phyloP scores from a whole-genome alignment of 2,888 invertebrate species.

The Tyria jacobaeae region DNA sequence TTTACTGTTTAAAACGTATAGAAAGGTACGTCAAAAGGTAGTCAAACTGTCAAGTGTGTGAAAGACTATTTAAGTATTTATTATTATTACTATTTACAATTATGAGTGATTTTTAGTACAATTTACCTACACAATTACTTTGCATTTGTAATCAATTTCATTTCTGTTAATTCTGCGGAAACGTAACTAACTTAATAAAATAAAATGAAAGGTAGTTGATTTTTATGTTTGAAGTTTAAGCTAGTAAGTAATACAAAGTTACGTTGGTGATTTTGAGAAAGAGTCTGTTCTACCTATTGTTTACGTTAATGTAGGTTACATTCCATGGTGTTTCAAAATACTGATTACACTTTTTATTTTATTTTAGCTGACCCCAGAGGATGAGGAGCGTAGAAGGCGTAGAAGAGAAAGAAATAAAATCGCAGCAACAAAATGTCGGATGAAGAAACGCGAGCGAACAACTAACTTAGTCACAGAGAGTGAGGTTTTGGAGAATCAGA shows the following conservation, averaged over 20 bases:
- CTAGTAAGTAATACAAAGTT: not conserved
- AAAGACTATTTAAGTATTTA: too few species aligned
- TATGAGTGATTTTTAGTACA: too few species aligned
- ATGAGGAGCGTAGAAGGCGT: conserved; percentile 94
- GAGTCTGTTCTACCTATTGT: not conserved
- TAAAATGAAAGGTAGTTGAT: not conserved
- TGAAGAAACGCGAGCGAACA: conserved; percentile 96
- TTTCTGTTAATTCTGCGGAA: not conserved
- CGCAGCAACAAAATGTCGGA: conserved; percentile 97
- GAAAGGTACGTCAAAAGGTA: too few species aligned
- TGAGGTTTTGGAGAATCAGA: conserved; percentile 94
- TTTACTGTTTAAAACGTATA: too few species aligned
- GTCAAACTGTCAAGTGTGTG: too few species aligned
- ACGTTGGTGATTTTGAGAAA: not conserved
- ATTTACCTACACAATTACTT: too few species aligned
- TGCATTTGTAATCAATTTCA: too few species aligned
- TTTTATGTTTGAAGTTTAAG: too few species aligned
- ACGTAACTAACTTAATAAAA: not conserved
- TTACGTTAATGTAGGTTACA: too few species aligned
- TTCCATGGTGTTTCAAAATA: too few species aligned
- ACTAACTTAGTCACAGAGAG: conserved; percentile 95
- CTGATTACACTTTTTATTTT: not conserved
- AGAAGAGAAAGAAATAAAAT: conserved; percentile 97
- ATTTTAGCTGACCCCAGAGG: conserved; percentile 94
- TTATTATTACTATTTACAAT: too few species aligned